phyloP scores from a whole-genome alignment of 2,888 invertebrate species.

The Aromia moschata region DNA sequence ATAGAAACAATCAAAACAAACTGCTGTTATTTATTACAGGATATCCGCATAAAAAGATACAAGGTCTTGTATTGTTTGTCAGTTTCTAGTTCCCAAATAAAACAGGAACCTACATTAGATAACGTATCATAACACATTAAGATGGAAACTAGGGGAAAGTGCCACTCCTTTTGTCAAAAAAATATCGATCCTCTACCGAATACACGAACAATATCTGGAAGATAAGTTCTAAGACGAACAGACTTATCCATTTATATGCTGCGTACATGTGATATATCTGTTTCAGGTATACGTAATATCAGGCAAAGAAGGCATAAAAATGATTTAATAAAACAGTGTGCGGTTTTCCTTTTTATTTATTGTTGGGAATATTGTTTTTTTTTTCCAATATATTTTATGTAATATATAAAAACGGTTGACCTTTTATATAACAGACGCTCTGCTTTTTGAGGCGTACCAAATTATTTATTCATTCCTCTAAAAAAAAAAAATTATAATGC shows the following conservation, averaged over 20 bases:
- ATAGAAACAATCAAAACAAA: constrained; percentile 20
- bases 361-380: no score
- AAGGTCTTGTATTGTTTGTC: constrained; percentile 12
- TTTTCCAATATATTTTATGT: no score
- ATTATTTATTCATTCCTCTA: no score
- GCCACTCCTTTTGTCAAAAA: constrained; percentile 4
- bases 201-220: neutral
- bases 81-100: constrained; percentile 21
- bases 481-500: no score
- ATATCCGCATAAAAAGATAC: constrained; percentile 9
- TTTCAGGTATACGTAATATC: neutral
- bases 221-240: neutral
- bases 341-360: no score
- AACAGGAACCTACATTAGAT: constrained; percentile 5
- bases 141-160: constrained; percentile 5
- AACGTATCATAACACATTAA: constrained; percentile 11
- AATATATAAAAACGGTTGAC: no score
- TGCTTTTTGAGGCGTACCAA: no score
- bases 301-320: no score
- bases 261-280: neutral
- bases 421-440: no score
- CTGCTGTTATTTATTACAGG: constrained; percentile 7
- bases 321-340: no score
- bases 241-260: neutral
- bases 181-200: neutral